A percentile compares a stretch with the other conserved stretches of the same genome.
Evolutionary conservation across 2,113 vertebrate genomes (phyloP).

Genomic region (Sialia sialis): DNA sequence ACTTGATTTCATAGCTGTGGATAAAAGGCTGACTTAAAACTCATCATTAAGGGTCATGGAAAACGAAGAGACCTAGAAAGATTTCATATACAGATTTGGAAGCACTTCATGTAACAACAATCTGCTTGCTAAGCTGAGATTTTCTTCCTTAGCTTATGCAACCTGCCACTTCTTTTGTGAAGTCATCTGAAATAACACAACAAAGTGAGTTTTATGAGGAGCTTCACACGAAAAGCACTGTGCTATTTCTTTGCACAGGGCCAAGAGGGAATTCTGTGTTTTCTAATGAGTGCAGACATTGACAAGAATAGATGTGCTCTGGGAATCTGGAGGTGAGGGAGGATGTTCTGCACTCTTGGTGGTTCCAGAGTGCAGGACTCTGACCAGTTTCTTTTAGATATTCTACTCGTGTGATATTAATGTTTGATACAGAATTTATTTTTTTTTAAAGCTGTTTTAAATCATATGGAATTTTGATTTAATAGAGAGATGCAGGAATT

Average conservation of each 20-base stretch:
- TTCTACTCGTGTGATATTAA: rapidly evolving
- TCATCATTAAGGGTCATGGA: not conserved
- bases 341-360: not conserved
- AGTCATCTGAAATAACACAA: not conserved
- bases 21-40: not conserved
- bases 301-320: not conserved
- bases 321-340: not conserved
- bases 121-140: not conserved
- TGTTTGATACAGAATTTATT: not conserved
- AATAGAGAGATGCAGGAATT: not conserved
- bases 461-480: not conserved
- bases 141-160: not conserved
- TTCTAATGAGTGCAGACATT: not conserved
- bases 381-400: not conserved
- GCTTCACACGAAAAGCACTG: not conserved
- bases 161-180: not conserved
- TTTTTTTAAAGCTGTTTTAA: not conserved
- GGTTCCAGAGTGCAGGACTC: not conserved
- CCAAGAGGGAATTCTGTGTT: not conserved
- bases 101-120: not conserved
- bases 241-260: not conserved
- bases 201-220: not conserved
- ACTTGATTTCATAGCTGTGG: not conserved
- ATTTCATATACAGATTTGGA: not conserved
- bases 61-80: not conserved